phyloP scores from a whole-genome alignment of 2,888 invertebrate genomes.

The Rhingia campestris region DNA sequence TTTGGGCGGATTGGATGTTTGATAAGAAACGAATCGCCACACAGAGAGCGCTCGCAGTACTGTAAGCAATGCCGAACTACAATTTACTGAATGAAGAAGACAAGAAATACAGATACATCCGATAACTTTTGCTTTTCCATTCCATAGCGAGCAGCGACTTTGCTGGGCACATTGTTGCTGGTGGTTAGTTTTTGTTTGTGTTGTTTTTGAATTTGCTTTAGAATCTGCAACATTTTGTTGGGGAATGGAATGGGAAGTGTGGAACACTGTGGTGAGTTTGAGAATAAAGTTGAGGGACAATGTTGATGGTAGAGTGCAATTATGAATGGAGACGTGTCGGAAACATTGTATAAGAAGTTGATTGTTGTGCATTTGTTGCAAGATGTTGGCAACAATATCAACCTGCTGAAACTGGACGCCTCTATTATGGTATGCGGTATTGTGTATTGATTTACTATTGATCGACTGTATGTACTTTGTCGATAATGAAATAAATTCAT shows the following conservation, averaged over 20 bases:
- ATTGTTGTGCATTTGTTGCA: not conserved
- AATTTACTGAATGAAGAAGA: conserved; percentile 53
- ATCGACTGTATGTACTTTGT: too few species aligned
- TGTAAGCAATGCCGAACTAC: conserved; percentile 32
- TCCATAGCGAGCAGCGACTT: not conserved
- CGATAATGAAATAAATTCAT: too few species aligned
- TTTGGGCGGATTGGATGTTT: conserved; percentile 24
- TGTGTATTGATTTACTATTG: too few species aligned
- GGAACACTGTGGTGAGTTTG: conserved; percentile 9
- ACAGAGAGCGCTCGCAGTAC: not conserved
- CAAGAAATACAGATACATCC: conserved; percentile 25
- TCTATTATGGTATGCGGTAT: not conserved
- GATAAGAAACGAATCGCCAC: conserved; percentile 1
- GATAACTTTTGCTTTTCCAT: conserved; percentile 41
- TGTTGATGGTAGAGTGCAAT: not conserved
- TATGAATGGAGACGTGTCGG: conserved; percentile 2
- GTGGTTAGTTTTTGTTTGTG: not conserved
- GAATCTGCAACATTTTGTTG: not conserved
- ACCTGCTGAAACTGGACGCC: not conserved
- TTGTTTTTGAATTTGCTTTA: not conserved
- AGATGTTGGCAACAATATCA: not conserved
- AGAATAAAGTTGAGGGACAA: not conserved
- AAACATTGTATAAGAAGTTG: not conserved
- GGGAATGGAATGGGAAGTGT: not conserved
- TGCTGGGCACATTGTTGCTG: conserved; percentile 16